Conservation (phyloP, 2,797 vertebrate genomes). For the Cirrhinus mrigala region DNA sequence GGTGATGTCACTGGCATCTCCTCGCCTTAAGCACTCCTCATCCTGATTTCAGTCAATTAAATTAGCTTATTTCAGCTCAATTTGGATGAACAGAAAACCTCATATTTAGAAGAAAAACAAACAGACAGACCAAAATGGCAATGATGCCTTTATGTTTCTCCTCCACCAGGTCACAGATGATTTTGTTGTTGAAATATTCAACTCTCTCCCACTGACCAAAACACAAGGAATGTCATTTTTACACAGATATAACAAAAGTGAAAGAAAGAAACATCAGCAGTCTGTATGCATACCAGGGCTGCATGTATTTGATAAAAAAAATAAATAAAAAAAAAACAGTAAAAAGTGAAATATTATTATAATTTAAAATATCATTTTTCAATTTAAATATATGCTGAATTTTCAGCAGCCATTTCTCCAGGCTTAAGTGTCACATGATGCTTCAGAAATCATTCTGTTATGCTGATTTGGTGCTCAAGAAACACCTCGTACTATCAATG, state of each 20-base stretch:
- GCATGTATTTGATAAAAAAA: background rate
- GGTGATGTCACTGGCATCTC: constrained; percentile 90
- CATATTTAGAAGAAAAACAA: background rate
- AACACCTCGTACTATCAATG: background rate
- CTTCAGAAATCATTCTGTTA: background rate
- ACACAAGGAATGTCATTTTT: constrained; percentile 31
- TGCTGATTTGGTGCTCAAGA: background rate
- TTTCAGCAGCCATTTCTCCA: background rate
- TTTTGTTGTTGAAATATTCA: constrained; percentile 98
- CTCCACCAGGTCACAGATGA: constrained; percentile 97
- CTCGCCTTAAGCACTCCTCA: constrained; percentile 94
- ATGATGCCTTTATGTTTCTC: constrained; percentile 98
- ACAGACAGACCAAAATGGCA: constrained; percentile 86
- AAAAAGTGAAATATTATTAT: background rate
- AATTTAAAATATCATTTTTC: background rate
- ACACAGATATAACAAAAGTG: background rate
- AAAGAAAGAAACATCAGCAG: background rate
- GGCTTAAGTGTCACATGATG: background rate
- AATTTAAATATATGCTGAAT: background rate
- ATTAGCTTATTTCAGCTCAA: background rate
- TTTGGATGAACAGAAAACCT: background rate
- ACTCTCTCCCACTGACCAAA: constrained; percentile 92
- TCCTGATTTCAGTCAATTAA: constrained; percentile 79
- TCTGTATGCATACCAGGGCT: background rate
- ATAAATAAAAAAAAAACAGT: no score